Conservation (phyloP, 2,888 invertebrate genomes). For the Parnassius glacialis region DNA sequence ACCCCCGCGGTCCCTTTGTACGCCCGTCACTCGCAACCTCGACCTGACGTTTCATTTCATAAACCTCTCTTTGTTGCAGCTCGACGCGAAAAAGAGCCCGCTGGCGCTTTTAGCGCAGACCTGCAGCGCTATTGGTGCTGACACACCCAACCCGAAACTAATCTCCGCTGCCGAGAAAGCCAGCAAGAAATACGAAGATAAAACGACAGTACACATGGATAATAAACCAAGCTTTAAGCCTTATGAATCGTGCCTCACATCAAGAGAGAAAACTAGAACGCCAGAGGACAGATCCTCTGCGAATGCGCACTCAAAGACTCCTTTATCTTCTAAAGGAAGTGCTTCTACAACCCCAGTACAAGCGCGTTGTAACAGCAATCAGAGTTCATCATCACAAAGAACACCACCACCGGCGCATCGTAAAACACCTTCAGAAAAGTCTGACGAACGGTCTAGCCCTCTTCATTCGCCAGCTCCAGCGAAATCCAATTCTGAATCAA, state of each 20-base stretch:
- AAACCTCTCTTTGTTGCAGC: constrained; percentile 86
- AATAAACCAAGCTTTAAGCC: constrained; percentile 87
- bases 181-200: constrained; percentile 84
- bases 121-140: constrained; percentile 97
- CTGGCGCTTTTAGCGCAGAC: constrained; percentile 97
- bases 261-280: constrained; percentile 84
- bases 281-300: constrained; percentile 83
- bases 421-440: constrained; percentile 82
- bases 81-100: constrained; percentile 98
- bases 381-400: constrained; percentile 86
- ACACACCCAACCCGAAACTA: constrained; percentile 89
- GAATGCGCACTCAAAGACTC: constrained; percentile 79
- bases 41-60: constrained; percentile 77
- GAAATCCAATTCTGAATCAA: constrained; percentile 72
- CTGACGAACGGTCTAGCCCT: constrained; percentile 72
- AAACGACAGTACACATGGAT: constrained; percentile 78
- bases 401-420: constrained; percentile 81
- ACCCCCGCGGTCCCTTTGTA: constrained; percentile 69
- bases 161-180: constrained; percentile 88
- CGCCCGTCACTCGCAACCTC: constrained; percentile 74
- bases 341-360: constrained; percentile 75
- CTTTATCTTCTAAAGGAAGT: constrained; percentile 78
- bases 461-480: constrained; percentile 63
- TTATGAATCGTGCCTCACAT: constrained; percentile 84
- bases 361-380: constrained; percentile 87